phyloP scores from a whole-genome alignment of 92 coral and sea anemone genomes.

The Heteractis magnifica region DNA sequence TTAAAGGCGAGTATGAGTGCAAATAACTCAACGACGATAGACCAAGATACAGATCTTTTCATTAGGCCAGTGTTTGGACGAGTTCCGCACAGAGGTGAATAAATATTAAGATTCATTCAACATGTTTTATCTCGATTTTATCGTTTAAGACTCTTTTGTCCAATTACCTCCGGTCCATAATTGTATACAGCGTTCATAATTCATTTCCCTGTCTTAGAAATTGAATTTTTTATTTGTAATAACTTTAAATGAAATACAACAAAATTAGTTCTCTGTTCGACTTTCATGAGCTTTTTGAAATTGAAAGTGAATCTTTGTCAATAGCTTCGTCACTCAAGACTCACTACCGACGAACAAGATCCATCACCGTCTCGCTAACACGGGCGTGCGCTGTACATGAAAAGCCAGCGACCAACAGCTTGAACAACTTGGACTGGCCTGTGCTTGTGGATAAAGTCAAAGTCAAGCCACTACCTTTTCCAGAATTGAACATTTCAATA shows the following conservation, averaged over 20 bases:
- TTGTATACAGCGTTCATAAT: slow-evolving; percentile 29
- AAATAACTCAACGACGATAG: slow-evolving; percentile 30
- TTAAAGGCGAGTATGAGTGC: not conserved
- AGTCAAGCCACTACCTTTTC: not conserved
- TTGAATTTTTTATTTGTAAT: slow-evolving; percentile 20
- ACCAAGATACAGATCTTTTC: slow-evolving; percentile 38
- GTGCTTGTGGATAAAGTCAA: not conserved
- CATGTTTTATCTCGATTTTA: slow-evolving; percentile 15
- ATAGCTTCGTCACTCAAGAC: not conserved
- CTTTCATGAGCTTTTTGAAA: not conserved
- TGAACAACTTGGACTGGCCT: slow-evolving; percentile 5
- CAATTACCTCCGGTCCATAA: slow-evolving; percentile 48
- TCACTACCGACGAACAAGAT: not conserved
- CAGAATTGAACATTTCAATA: not conserved
- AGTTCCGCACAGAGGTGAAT: slow-evolving; percentile 27
- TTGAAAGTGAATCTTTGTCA: not conserved
- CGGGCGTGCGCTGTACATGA: not conserved
- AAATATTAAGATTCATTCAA: slow-evolving; percentile 23
- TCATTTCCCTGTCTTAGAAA: slow-evolving; percentile 30
- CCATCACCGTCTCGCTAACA: not conserved
- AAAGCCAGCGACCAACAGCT: not conserved
- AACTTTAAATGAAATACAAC: slow-evolving; percentile 12
- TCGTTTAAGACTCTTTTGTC: slow-evolving; percentile 38
- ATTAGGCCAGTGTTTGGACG: slow-evolving; percentile 38
- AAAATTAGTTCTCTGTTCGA: slow-evolving; percentile 7